Evolutionary conservation across 2,888 invertebrate genomes (phyloP).

Genomic region (Norana najaformis): DNA sequence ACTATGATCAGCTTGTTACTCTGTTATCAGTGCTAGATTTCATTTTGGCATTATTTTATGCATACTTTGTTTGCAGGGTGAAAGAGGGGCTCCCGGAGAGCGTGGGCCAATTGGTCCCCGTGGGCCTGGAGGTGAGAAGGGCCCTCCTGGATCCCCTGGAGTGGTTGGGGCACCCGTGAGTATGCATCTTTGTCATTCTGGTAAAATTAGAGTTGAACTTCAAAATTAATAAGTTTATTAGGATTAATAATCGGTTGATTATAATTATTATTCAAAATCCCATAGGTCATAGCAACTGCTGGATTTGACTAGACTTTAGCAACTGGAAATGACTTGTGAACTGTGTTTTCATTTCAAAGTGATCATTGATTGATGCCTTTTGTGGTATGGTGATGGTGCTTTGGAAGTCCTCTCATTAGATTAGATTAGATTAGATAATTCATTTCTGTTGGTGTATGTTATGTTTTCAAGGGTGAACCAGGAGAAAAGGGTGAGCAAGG

Average conservation of each 20-base stretch:
- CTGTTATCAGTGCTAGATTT: not conserved
- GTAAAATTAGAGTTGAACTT: not conserved
- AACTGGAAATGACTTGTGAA: not conserved
- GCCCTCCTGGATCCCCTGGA: constrained; percentile 68
- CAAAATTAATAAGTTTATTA: not conserved
- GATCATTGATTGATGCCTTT: not conserved
- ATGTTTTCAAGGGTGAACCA: constrained; percentile 35
- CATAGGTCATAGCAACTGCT: too few relatives aligned
- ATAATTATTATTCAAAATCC: too few relatives aligned
- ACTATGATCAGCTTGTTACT: not conserved
- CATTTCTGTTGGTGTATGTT: not conserved
- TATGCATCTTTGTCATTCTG: constrained; percentile 14
- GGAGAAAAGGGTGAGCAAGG: constrained; percentile 69
- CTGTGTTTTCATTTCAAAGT: too few relatives aligned
- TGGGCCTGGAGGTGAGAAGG: constrained; percentile 77
- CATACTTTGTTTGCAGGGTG: constrained; percentile 33
- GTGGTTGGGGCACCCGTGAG: constrained; percentile 39
- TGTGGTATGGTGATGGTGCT: not conserved
- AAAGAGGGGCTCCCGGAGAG: constrained; percentile 38
- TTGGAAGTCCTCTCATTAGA: not conserved
- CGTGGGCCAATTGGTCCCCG: constrained; percentile 72
- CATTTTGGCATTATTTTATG: not conserved
- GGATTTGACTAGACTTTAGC: too few relatives aligned
- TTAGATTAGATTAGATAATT: not conserved
- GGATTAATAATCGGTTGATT: too few relatives aligned